phyloP scores from a whole-genome alignment of 2,888 invertebrate genomes.

The Argyresthia albistria region DNA sequence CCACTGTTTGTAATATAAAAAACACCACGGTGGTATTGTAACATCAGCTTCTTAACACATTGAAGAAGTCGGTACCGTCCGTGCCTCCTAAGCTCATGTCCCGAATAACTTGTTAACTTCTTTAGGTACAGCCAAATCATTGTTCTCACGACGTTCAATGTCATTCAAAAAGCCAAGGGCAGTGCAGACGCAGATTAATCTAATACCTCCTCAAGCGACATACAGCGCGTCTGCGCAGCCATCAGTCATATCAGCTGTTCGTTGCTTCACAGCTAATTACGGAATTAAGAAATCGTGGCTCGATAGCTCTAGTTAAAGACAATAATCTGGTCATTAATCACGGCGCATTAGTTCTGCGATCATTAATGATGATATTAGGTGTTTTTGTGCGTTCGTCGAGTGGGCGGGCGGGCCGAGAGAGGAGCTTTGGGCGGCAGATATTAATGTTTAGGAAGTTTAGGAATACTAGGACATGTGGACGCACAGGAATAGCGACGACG shows the following conservation, averaged over 20 bases:
- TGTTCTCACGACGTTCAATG: not conserved
- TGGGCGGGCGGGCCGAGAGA: slow-evolving; percentile 6
- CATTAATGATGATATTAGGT: slow-evolving; percentile 63
- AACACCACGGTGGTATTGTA: no score
- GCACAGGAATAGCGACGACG: not conserved
- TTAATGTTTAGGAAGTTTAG: not conserved
- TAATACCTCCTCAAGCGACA: slow-evolving; percentile 1
- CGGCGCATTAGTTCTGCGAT: slow-evolving; percentile 52
- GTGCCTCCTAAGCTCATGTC: no score
- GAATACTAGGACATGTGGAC: no score
- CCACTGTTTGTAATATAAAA: no score
- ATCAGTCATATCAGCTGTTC: not conserved
- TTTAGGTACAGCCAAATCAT: no score
- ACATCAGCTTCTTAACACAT: no score
- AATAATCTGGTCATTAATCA: slow-evolving; percentile 67
- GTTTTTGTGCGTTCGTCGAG: slow-evolving; percentile 34
- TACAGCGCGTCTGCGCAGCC: slow-evolving; percentile 5
- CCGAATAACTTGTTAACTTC: no score
- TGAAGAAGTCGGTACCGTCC: no score
- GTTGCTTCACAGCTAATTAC: slow-evolving; percentile 58
- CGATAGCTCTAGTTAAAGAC: slow-evolving; percentile 56
- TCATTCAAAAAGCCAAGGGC: slow-evolving; percentile 1
- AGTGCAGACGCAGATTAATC: not conserved
- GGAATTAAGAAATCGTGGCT: slow-evolving; percentile 64
- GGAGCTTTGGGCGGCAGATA: no score